Evolutionary conservation across 2,888 invertebrate species (phyloP).

Genomic region (Drosophila vallismaia): DNA sequence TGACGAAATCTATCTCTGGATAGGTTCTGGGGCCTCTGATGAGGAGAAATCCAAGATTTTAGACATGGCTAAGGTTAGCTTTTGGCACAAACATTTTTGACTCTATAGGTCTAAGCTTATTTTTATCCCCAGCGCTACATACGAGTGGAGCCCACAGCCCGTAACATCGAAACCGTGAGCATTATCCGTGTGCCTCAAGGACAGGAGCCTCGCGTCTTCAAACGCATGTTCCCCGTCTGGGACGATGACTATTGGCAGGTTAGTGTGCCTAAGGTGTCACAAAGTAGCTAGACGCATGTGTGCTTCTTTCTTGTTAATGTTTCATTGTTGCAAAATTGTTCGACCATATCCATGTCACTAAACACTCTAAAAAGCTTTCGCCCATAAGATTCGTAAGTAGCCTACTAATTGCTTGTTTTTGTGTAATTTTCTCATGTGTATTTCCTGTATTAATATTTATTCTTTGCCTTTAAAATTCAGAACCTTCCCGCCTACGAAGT

Average conservation of each 20-base stretch:
- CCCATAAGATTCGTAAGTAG: slow-evolving; percentile 36
- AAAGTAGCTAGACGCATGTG: slow-evolving; percentile 3
- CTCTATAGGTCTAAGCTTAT: neutral
- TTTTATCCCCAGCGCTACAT: slow-evolving; percentile 87
- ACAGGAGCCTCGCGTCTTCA: slow-evolving; percentile 90
- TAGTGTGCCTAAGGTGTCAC: slow-evolving; percentile 74
- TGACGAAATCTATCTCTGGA: slow-evolving; percentile 93
- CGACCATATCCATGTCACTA: slow-evolving; percentile 31
- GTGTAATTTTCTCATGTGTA: neutral
- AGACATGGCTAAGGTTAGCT: slow-evolving; percentile 88
- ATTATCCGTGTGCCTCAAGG: slow-evolving; percentile 90
- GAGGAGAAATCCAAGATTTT: slow-evolving; percentile 90
- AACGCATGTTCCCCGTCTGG: slow-evolving; percentile 91
- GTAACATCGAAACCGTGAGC: slow-evolving; percentile 87
- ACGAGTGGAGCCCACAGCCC: slow-evolving; percentile 87
- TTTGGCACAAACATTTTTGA: neutral
- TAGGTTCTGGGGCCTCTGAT: slow-evolving; percentile 89
- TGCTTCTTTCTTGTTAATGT: neutral
- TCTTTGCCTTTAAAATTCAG: slow-evolving; percentile 54
- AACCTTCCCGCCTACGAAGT: slow-evolving; percentile 82
- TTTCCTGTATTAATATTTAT: neutral
- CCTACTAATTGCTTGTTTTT: slow-evolving; percentile 17
- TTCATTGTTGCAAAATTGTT: slow-evolving; percentile 19
- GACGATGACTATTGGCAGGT: slow-evolving; percentile 88
- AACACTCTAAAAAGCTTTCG: slow-evolving; percentile 15